A percentile compares a stretch with the other conserved stretches of the same genome.
Evolutionary conservation across 1,140 invertebrate genomes (phyloP).

Genomic region (Antheraea pernyi): DNA sequence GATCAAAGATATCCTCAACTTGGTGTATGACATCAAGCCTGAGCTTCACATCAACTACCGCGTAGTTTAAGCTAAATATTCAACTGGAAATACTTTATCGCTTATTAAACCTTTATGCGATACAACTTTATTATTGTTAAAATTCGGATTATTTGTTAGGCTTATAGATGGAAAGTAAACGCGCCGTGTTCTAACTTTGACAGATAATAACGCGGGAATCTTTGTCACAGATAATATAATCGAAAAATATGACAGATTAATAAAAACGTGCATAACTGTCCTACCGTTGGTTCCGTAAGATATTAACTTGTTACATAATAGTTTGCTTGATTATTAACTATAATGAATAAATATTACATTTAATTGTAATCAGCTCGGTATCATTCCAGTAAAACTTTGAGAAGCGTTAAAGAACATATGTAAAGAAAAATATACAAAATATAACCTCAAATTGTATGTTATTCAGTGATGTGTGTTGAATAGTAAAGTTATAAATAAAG

Average conservation of each 20-base stretch:
- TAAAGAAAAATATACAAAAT: constrained; percentile 20
- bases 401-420: constrained; percentile 53
- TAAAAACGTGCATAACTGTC: background rate
- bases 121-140: constrained; percentile 14
- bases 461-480: constrained; percentile 74
- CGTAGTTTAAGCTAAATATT: constrained; percentile 46
- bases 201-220: constrained; percentile 10
- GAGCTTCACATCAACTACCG: constrained; percentile 93
- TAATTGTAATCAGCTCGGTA: constrained; percentile 64
- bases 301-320: background rate
- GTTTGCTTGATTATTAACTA: background rate
- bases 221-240: background rate
- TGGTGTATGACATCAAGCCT: constrained; percentile 94
- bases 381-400: constrained; percentile 64
- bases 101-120: constrained; percentile 39
- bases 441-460: constrained; percentile 66
- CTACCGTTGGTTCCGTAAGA: background rate
- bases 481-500: constrained; percentile 66
- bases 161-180: constrained; percentile 8
- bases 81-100: constrained; percentile 25
- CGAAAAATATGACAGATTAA: background rate
- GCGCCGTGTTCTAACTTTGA: constrained; percentile 8
- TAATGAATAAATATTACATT: background rate
- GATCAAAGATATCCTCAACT: constrained; percentile 88
- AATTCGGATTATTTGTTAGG: constrained; percentile 10